Percentiles rank a stretch among this genome's conserved stretches.
Evolutionary conservation across 2,888 invertebrate species (phyloP).

Genomic region (Orgyia antiqua): DNA sequence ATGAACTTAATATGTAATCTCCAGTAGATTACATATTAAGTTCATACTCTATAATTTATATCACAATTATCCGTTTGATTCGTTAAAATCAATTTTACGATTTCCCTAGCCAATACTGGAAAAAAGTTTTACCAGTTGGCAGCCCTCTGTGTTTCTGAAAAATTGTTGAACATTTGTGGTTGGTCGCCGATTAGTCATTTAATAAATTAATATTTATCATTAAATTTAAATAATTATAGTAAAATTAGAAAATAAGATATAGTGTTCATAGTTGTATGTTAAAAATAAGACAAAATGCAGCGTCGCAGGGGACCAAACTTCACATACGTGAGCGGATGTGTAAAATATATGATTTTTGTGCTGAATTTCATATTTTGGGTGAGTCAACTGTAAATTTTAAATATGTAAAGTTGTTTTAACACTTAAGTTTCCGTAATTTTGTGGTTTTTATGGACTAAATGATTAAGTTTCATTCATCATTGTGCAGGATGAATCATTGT

Average conservation of each 20-base stretch:
- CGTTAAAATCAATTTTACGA: too few relatives aligned
- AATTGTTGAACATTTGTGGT: too few relatives aligned
- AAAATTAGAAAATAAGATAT: too few relatives aligned
- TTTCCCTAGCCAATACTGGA: too few relatives aligned
- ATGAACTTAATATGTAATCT: too few relatives aligned
- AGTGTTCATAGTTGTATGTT: conserved; percentile 12
- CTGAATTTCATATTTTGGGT: conserved; percentile 95
- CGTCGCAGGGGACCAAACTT: conserved; percentile 83
- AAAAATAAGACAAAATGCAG: conserved; percentile 65
- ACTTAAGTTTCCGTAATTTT: neutral
- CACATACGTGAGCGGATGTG: conserved; percentile 90
- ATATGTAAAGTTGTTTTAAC: neutral
- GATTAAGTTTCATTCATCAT: conserved; percentile 17
- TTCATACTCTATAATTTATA: too few relatives aligned
- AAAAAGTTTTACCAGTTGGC: too few relatives aligned
- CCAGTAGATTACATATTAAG: too few relatives aligned
- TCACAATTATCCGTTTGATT: too few relatives aligned
- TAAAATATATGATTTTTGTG: conserved; percentile 93
- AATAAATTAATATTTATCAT: neutral
- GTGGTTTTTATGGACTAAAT: neutral
- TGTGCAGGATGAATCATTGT: conserved; percentile 36
- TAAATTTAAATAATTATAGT: too few relatives aligned
- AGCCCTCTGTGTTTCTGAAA: too few relatives aligned
- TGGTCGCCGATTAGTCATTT: neutral
- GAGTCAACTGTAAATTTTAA: conserved; percentile 49